Conservation (phyloP, 2,113 vertebrate species). For the Nerophis ophidion region DNA sequence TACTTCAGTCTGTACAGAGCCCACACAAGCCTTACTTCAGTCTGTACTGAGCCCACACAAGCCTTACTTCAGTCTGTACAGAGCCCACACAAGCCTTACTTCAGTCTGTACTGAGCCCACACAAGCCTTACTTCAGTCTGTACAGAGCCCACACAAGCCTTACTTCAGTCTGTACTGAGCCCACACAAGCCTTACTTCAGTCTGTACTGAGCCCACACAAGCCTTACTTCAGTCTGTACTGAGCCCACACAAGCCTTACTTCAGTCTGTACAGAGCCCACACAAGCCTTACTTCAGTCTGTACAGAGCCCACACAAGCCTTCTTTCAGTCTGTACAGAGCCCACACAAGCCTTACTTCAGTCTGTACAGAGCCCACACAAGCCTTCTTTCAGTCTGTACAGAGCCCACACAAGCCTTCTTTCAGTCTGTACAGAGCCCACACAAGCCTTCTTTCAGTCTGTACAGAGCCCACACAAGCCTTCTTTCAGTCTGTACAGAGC, state of each 20-base stretch:
- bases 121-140: conserved; percentile 30
- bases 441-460: conserved; percentile 30
- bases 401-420: conserved; percentile 52
- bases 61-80: conserved; percentile 27
- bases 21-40: conserved; percentile 48
- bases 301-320: conserved; percentile 54
- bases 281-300: conserved; percentile 30
- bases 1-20: conserved; percentile 37
- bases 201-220: conserved; percentile 52
- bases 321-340: conserved; percentile 37
- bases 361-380: conserved; percentile 52
- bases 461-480: conserved; percentile 54
- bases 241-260: conserved; percentile 52
- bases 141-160: conserved; percentile 54
- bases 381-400: conserved; percentile 27
- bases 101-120: conserved; percentile 43
- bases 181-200: conserved; percentile 48
- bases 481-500: conserved; percentile 37
- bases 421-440: conserved; percentile 43
- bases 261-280: conserved; percentile 43
- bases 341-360: conserved; percentile 48
- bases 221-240: conserved; percentile 26
- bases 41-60: conserved; percentile 52
- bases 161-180: conserved; percentile 36
- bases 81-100: conserved; percentile 52